Conservation (phyloP, 2,113 vertebrate species). For the Ia io region DNA sequence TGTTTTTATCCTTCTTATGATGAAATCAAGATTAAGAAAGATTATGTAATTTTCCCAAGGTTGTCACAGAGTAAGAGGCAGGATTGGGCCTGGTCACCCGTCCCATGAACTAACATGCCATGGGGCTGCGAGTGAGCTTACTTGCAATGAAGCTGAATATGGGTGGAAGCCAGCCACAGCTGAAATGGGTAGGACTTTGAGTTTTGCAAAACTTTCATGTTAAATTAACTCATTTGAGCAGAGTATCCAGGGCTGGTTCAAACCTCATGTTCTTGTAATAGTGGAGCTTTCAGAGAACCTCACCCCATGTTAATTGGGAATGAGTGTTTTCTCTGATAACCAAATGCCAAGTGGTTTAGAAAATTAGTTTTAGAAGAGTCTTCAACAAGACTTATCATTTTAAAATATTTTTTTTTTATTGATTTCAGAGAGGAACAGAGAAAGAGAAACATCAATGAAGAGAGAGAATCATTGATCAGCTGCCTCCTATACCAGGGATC, state of each 20-base stretch:
- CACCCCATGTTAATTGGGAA: not conserved
- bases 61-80: slow-evolving; percentile 23
- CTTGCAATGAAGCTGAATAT: not conserved
- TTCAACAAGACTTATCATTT: not conserved
- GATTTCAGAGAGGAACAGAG: too few species aligned
- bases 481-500: not conserved
- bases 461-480: too few species aligned
- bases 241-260: not conserved
- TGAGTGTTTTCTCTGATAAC: not conserved
- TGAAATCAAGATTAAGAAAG: not conserved
- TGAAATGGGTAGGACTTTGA: not conserved
- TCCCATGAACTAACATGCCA: not conserved
- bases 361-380: slow-evolving; percentile 32
- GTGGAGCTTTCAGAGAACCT: not conserved
- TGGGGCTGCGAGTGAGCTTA: not conserved
- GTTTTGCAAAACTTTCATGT: not conserved
- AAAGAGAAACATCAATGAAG: too few species aligned
- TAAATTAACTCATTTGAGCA: not conserved
- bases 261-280: not conserved
- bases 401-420: too few species aligned
- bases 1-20: not conserved
- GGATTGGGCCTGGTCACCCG: not conserved
- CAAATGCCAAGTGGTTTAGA: not conserved
- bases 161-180: not conserved
- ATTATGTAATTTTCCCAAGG: slow-evolving; percentile 16